These are phyloP conservation scores for Diloba caeruleocephala DNA, from an alignment of 2,888 invertebrate genomes.

Conservation along the genomic window DNA sequence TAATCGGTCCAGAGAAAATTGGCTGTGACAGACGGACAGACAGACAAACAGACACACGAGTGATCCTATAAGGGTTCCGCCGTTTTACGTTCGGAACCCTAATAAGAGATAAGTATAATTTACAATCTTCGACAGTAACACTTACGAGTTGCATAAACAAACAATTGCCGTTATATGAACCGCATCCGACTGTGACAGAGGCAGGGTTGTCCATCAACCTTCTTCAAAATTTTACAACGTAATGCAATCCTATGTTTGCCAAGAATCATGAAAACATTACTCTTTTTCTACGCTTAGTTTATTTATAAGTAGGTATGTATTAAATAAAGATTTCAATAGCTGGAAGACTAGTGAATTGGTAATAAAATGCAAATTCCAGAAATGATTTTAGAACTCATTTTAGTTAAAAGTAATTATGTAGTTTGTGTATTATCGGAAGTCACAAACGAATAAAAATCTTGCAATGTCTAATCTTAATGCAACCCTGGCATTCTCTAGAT, in stretches of 20 bases:
- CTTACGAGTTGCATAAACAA: slow-evolving; percentile 64
- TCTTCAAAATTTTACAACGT: slow-evolving; percentile 10
- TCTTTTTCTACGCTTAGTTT: slow-evolving; percentile 3
- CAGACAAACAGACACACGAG: too few relatives aligned
- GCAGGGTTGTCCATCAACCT: slow-evolving; percentile 42
- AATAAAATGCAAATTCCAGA: slow-evolving; percentile 8
- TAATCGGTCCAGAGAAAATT: too few relatives aligned
- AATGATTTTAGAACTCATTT: slow-evolving; percentile 9
- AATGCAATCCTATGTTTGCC: slow-evolving; percentile 1
- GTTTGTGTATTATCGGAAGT: too few relatives aligned
- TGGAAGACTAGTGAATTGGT: slow-evolving; percentile 8
- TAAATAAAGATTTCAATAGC: slow-evolving; percentile 1
- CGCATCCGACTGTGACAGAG: slow-evolving; percentile 61
- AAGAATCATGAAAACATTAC: slow-evolving; percentile 9
- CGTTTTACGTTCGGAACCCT: too few relatives aligned
- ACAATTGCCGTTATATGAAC: slow-evolving; percentile 71
- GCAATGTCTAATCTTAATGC: slow-evolving; percentile 15
- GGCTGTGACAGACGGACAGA: too few relatives aligned
- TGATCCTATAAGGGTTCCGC: too few relatives aligned
- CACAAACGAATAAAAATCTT: slow-evolving; percentile 26
- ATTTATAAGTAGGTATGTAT: slow-evolving; percentile 7
- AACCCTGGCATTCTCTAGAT: slow-evolving; percentile 47
- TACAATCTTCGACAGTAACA: slow-evolving; percentile 47
- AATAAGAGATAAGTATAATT: slow-evolving; percentile 60
- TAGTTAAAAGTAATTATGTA: too few relatives aligned